Evolutionary conservation across 2,113 vertebrate species (phyloP).

Genomic region (Erinaceus europaeus): DNA sequence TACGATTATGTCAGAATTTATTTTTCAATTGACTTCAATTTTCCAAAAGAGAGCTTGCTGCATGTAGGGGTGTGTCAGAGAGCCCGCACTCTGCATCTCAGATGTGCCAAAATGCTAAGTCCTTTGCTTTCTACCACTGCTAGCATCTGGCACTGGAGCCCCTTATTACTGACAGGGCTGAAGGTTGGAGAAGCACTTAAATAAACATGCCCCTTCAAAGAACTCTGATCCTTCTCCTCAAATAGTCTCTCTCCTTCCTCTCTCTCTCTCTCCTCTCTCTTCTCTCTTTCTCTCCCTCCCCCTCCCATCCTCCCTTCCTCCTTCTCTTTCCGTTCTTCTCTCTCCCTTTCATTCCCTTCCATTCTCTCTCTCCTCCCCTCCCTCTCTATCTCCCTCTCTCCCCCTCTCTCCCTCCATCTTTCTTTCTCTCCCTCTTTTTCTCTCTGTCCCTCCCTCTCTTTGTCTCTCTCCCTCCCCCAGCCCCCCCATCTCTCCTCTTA

Average conservation of each 20-base stretch:
- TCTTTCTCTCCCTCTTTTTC: too few species aligned
- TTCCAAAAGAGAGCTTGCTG: background rate
- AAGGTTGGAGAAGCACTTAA: background rate
- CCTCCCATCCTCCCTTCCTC: too few species aligned
- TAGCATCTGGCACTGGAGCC: rapidly evolving
- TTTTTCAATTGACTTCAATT: slow-evolving; percentile 40
- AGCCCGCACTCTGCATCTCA: background rate
- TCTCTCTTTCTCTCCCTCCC: background rate
- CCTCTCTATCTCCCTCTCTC: too few species aligned
- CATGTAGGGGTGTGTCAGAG: background rate
- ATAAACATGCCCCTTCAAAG: background rate
- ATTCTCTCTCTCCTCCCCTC: too few species aligned
- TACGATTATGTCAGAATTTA: slow-evolving; percentile 48
- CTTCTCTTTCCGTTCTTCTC: too few species aligned
- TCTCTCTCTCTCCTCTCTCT: rapidly evolving
- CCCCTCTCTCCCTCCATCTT: too few species aligned
- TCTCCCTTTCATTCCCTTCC: too few species aligned
- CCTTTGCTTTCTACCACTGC: background rate
- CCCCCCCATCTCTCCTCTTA: too few species aligned
- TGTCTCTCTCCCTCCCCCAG: too few species aligned
- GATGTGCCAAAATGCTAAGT: background rate
- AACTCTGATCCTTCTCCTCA: background rate
- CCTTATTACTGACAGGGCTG: background rate
- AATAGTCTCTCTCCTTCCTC: rapidly evolving
- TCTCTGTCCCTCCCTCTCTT: too few species aligned